These are phyloP conservation scores for Lethenteron camtschaticum DNA, from an alignment of 2,113 vertebrate species.

Conservation along the genomic window DNA sequence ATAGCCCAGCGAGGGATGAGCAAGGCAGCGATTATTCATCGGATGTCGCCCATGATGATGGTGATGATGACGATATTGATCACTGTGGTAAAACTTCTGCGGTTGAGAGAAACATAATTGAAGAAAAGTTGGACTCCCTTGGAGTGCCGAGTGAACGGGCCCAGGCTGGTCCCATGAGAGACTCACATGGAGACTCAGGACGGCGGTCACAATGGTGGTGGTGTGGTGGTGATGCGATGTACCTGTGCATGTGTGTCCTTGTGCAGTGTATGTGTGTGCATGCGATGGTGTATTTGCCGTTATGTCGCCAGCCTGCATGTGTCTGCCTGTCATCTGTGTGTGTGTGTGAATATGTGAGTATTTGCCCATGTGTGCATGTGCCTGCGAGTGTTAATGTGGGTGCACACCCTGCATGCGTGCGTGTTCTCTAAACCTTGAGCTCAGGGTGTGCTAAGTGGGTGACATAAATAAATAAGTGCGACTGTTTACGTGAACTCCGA, in stretches of 20 bases:
- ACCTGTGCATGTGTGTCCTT: background rate
- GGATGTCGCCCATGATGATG: no score
- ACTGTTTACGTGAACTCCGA: no score
- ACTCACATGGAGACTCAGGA: background rate
- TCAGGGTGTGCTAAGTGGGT: no score
- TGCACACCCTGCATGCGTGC: background rate
- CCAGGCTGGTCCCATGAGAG: background rate
- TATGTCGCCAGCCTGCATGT: background rate
- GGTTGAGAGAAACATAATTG: background rate
- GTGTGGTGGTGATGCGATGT: no score
- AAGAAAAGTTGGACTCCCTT: background rate
- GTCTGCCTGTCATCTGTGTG: background rate
- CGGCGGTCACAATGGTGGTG: no score
- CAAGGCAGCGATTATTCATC: no score
- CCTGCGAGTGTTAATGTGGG: background rate
- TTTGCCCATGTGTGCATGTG: background rate
- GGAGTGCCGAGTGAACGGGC: no score
- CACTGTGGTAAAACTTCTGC: no score
- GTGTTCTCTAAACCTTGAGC: background rate
- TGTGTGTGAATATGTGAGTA: background rate
- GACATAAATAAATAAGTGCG: no score
- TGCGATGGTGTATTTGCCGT: background rate
- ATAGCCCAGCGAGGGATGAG: no score
- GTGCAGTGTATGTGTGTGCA: background rate
- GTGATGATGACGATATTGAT: no score